A percentile compares a stretch with the other conserved stretches of the same genome.
Evolutionary conservation across 2,888 invertebrate genomes (phyloP).

Genomic region (Polylopha cassiicola): DNA sequence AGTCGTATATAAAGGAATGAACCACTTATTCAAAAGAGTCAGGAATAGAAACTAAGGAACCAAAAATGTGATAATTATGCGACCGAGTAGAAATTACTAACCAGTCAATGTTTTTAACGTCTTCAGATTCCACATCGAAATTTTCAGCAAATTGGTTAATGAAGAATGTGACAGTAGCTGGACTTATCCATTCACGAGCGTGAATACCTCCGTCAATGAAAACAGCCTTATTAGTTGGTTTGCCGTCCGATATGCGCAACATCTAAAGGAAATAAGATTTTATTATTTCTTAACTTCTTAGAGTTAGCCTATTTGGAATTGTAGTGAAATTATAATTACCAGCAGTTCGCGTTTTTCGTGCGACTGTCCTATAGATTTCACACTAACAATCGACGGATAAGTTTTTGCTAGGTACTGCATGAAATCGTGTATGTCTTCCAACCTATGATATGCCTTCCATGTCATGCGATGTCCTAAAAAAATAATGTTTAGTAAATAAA

Average conservation of each 20-base stretch:
- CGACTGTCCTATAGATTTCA: constrained; percentile 86
- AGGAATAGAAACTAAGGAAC: no score
- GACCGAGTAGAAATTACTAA: constrained; percentile 27
- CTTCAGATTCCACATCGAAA: constrained; percentile 80
- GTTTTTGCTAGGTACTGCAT: constrained; percentile 86
- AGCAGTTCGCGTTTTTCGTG: constrained; percentile 85
- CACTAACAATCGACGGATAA: constrained; percentile 84
- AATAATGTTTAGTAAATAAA: no score
- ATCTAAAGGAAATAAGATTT: constrained; percentile 38
- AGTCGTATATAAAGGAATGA: background rate
- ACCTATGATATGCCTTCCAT: constrained; percentile 88
- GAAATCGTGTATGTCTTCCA: constrained; percentile 86
- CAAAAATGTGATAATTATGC: no score
- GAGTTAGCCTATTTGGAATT: background rate
- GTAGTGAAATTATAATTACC: constrained; percentile 54
- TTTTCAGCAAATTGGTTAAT: constrained; percentile 86
- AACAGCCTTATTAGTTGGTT: constrained; percentile 80
- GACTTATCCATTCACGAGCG: constrained; percentile 94
- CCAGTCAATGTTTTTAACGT: constrained; percentile 68
- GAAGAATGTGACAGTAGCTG: constrained; percentile 87
- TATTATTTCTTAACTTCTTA: background rate
- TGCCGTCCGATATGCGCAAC: constrained; percentile 83
- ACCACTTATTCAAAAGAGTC: no score
- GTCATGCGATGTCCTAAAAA: constrained; percentile 78
- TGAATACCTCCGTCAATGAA: constrained; percentile 92